Base-by-base conservation (phyloP, 1,140 invertebrate genomes). In the Muscidifurax raptorellus region DNA sequence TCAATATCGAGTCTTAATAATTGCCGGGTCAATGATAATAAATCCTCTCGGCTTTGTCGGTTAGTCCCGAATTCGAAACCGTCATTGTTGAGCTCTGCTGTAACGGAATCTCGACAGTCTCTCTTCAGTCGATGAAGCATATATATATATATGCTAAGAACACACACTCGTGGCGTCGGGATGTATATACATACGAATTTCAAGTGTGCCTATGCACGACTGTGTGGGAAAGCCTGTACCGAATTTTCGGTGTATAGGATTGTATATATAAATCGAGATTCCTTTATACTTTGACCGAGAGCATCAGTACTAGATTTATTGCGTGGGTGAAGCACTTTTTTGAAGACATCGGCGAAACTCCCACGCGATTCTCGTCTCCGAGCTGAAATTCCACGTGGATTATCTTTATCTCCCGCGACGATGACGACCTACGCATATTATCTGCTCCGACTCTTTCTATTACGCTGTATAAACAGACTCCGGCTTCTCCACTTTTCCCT, bases 391-490 rank as follows among this genome's bases (percentile, higher is more conserved):
- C n/a, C n/a, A n/a, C 80, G 27, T 64, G 74, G 74, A 83, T 83
- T 77, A 83, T 67, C 81, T 83, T 59, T 83, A 82, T 82, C 71
- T 82, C 71, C 15, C 13, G 71, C 40, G 7, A 27, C 80, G 36
- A 30, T 27, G 7, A 27, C 80, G 36, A 30, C 66, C 80, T 30
- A 72, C 66, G 40, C 80, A 10, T 40, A 9, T 40, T 9, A n/a
- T n/a, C n/a, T n/a, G n/a, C n/a, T n/a, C 7, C 0, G 6, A 40
- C 36, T 40, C 36, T 40, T 40, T 40, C n/a, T 40, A 2, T 32
- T 5, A 32, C 32, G 32, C 32, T 32, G 32, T 32, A 6, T 32
- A 6, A n/a, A n/a, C 5, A 6, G 1, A 32, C 5, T 32, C 36
- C 32, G 25, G 15, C 71, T 36, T 36, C 71, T 40, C 32, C 25